A percentile compares a stretch with the other conserved stretches of the same genome.
phyloP scores from a whole-genome alignment of 2,797 vertebrate genomes.

The Nasua narica region DNA sequence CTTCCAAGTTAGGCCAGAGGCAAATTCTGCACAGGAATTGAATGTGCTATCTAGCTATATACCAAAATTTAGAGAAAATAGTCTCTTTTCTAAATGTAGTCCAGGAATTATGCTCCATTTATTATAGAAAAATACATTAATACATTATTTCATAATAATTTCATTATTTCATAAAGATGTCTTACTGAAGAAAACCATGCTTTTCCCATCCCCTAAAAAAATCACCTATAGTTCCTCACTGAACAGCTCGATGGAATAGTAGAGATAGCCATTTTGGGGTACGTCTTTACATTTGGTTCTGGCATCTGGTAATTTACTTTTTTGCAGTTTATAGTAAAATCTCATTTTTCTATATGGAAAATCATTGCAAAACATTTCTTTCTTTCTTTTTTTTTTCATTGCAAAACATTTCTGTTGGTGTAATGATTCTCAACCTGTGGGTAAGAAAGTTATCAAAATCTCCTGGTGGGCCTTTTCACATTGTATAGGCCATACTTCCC shows the following conservation, averaged over 20 bases:
- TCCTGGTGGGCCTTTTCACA: not conserved
- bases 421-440: not conserved
- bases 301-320: slow-evolving; percentile 14
- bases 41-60: not conserved
- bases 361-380: not conserved
- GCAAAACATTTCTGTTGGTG: no score
- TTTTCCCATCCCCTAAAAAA: not conserved
- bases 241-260: not conserved
- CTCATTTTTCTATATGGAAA: not conserved
- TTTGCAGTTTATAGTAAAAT: not conserved
- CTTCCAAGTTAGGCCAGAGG: not conserved
- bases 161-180: not conserved
- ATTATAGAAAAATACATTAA: not conserved
- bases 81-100: not conserved
- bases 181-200: not conserved
- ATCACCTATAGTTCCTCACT: not conserved
- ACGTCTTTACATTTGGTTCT: not conserved
- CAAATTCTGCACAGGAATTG: not conserved
- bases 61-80: not conserved
- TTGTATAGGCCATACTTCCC: not conserved
- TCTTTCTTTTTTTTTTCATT: no score
- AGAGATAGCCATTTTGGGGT: not conserved
- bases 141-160: slow-evolving; percentile 15
- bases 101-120: not conserved
- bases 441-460: not conserved